Evolutionary conservation across 2,888 invertebrate species (phyloP).

Genomic region (Cryptophagus acutangulus): DNA sequence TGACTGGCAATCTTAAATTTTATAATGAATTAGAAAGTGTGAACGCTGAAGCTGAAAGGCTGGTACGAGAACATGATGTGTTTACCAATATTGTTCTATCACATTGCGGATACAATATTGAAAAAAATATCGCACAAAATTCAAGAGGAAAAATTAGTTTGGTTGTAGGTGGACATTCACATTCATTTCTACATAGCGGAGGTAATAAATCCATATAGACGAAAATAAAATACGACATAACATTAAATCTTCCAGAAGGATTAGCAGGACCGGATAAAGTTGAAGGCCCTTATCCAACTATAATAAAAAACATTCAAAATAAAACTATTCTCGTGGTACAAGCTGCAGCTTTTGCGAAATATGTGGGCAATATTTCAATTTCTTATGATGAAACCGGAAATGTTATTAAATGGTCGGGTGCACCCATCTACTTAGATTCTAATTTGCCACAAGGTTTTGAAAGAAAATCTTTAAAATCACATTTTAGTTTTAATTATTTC

Average conservation of each 20-base stretch:
- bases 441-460: conserved; percentile 22
- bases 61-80: conserved; percentile 58
- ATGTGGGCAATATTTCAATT: conserved; percentile 71
- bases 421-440: conserved; percentile 56
- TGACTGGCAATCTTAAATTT: conserved; percentile 62
- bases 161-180: conserved; percentile 82
- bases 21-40: conserved; percentile 64
- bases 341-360: conserved; percentile 68
- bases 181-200: conserved; percentile 69
- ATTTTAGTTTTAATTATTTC: conserved; percentile 24
- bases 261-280: conserved; percentile 55
- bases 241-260: too few relatives aligned
- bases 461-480: not conserved
- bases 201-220: too few relatives aligned
- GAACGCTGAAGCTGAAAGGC: conserved; percentile 60
- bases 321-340: conserved; percentile 64
- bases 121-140: conserved; percentile 60
- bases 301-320: conserved; percentile 55
- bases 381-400: conserved; percentile 65
- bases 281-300: conserved; percentile 65
- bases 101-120: conserved; percentile 71
- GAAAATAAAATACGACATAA: too few relatives aligned
- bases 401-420: conserved; percentile 60
- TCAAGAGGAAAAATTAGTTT: conserved; percentile 68
- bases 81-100: conserved; percentile 80